phyloP scores from a whole-genome alignment of 2,888 invertebrate species.

The Osmoderma eremita region DNA sequence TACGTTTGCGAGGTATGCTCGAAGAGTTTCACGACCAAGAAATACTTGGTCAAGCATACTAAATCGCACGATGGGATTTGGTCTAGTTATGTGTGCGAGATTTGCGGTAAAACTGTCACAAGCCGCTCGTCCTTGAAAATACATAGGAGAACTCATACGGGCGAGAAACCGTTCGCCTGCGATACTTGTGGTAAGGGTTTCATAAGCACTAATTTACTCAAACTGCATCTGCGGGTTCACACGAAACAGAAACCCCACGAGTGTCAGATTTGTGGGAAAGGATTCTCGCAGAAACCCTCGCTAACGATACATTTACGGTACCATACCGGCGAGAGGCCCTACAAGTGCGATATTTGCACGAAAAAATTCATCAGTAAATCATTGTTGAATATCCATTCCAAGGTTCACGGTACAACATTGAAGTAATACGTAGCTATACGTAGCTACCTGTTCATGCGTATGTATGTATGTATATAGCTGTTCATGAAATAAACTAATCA shows the following conservation, averaged over 20 bases:
- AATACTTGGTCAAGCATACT: conserved; percentile 42
- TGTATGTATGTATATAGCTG: no score
- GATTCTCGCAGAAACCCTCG: conserved; percentile 42
- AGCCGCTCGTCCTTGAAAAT: conserved; percentile 30
- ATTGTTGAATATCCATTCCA: conserved; percentile 46
- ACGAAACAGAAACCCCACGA: conserved; percentile 43
- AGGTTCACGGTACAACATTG: conserved; percentile 30
- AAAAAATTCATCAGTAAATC: conserved; percentile 45
- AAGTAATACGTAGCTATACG: no score
- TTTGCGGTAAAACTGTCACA: conserved; percentile 41
- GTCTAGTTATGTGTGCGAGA: conserved; percentile 52
- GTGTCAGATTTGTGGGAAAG: conserved; percentile 44
- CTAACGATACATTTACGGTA: conserved; percentile 43
- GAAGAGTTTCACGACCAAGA: conserved; percentile 44
- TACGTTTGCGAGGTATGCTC: conserved; percentile 46
- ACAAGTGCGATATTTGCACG: conserved; percentile 43
- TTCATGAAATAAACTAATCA: no score
- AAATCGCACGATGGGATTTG: conserved; percentile 35
- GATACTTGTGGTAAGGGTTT: conserved; percentile 23
- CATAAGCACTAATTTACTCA: conserved; percentile 18
- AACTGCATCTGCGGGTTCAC: conserved; percentile 42
- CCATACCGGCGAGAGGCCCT: conserved; percentile 46
- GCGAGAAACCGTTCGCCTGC: conserved; percentile 41
- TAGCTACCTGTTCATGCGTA: no score
- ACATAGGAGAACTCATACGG: conserved; percentile 42